These are phyloP conservation scores for Aphelenchoides besseyi DNA, from an alignment of 1,140 invertebrate genomes.

Conservation along the genomic window DNA sequence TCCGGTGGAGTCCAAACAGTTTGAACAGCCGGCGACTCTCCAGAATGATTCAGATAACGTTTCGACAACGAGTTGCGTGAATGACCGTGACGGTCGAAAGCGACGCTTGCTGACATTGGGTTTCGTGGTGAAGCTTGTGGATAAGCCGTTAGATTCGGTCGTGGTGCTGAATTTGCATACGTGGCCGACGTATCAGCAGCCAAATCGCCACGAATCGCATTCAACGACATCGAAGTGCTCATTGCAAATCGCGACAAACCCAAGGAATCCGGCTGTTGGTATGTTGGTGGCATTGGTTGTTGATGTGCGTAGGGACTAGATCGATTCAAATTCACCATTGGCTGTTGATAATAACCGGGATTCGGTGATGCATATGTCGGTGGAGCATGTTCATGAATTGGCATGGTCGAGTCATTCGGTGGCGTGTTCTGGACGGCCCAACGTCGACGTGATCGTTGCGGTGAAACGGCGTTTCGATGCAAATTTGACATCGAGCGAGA, in stretches of 20 bases:
- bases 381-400: background rate
- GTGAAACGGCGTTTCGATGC: slow-evolving; percentile 27
- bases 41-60: slow-evolving; percentile 38
- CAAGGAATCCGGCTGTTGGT: slow-evolving; percentile 14
- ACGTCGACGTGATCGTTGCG: slow-evolving; percentile 24
- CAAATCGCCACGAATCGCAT: slow-evolving; percentile 32
- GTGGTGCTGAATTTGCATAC: background rate
- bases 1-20: slow-evolving; percentile 22
- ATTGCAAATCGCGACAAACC: slow-evolving; percentile 22
- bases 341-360: background rate
- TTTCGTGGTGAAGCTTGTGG: background rate
- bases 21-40: background rate
- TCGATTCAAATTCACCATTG: background rate
- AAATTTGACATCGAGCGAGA: slow-evolving; percentile 50
- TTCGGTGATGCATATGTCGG: background rate
- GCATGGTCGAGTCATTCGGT: background rate
- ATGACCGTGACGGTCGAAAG: slow-evolving; percentile 20
- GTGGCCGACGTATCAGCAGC: background rate
- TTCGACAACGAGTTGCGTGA: slow-evolving; percentile 36
- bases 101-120: background rate
- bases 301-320: slow-evolving; percentile 1
- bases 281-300: background rate
- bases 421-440: slow-evolving; percentile 26
- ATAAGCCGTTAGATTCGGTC: background rate
- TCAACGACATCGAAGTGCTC: slow-evolving; percentile 46